phyloP scores from a whole-genome alignment of 2,888 invertebrate species.

The Drosophila parthenogenetica region DNA sequence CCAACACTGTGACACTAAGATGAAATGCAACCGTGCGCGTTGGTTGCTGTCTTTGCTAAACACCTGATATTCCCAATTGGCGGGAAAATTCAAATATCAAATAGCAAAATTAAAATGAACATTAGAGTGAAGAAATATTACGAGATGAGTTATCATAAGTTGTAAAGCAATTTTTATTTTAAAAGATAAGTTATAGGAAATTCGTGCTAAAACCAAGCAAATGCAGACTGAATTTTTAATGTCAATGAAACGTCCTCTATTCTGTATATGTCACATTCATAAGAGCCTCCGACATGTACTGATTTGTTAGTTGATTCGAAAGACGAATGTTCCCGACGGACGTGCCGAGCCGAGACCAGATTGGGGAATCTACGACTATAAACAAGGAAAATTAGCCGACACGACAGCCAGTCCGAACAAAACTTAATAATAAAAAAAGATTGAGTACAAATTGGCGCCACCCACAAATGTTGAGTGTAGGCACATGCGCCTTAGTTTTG shows the following conservation, averaged over 20 bases:
- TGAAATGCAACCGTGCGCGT: conserved; percentile 18
- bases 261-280: conserved; percentile 6
- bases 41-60: conserved; percentile 43
- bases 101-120: no score
- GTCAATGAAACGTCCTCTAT: background rate
- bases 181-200: background rate
- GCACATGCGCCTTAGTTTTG: conserved; percentile 58
- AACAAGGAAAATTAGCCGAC: conserved; percentile 21
- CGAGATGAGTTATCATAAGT: no score
- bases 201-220: background rate
- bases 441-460: conserved; percentile 67
- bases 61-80: background rate
- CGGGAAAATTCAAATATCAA: background rate
- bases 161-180: background rate
- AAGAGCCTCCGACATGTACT: conserved; percentile 27
- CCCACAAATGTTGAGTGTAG: conserved; percentile 62
- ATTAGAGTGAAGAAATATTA: background rate
- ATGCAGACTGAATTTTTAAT: background rate
- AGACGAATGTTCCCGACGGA: conserved; percentile 22
- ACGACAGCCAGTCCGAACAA: conserved; percentile 43
- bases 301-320: conserved; percentile 27
- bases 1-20: background rate
- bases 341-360: conserved; percentile 18
- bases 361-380: conserved; percentile 7
- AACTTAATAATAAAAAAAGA: conserved; percentile 37